Conservation (phyloP, 2,113 vertebrate genomes). For the Nothocercus julius region DNA sequence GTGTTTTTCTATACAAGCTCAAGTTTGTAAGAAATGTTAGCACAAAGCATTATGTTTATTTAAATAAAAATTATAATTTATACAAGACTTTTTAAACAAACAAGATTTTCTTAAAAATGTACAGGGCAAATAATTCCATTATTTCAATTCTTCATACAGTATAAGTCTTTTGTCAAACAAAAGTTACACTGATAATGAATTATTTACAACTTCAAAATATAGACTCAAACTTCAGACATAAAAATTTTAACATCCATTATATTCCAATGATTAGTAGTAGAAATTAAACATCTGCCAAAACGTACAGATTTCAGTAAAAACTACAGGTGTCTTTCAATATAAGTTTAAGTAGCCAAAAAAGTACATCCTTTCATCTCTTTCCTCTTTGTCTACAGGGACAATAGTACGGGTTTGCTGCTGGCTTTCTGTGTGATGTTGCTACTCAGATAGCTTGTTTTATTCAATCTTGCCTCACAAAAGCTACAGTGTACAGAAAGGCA, state of each 20-base stretch:
- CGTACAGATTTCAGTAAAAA: slow-evolving; percentile 66
- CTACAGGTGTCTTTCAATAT: slow-evolving; percentile 59
- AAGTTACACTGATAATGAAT: slow-evolving; percentile 66
- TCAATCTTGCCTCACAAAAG: slow-evolving; percentile 64
- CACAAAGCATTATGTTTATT: slow-evolving; percentile 79
- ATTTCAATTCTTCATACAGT: slow-evolving; percentile 73
- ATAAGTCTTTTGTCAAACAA: slow-evolving; percentile 71
- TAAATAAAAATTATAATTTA: slow-evolving; percentile 88
- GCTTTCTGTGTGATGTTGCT: slow-evolving; percentile 39
- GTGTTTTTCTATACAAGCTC: neutral
- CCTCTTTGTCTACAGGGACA: slow-evolving; percentile 27
- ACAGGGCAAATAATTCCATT: slow-evolving; percentile 67
- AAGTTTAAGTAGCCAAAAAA: slow-evolving; percentile 63
- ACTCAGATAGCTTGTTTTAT: slow-evolving; percentile 43
- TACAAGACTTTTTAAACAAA: slow-evolving; percentile 85
- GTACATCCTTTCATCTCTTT: slow-evolving; percentile 48
- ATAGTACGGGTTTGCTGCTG: slow-evolving; percentile 43
- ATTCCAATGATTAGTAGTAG: slow-evolving; percentile 69
- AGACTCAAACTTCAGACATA: slow-evolving; percentile 76
- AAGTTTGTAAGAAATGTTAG: slow-evolving; percentile 20
- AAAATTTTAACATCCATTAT: slow-evolving; percentile 74
- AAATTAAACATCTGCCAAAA: slow-evolving; percentile 73
- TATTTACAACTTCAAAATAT: slow-evolving; percentile 80
- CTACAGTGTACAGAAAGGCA: slow-evolving; percentile 53
- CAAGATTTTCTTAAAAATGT: slow-evolving; percentile 80